Evolutionary conservation across 1,140 invertebrate genomes (phyloP).

Genomic region (Drosophila watanabei): DNA sequence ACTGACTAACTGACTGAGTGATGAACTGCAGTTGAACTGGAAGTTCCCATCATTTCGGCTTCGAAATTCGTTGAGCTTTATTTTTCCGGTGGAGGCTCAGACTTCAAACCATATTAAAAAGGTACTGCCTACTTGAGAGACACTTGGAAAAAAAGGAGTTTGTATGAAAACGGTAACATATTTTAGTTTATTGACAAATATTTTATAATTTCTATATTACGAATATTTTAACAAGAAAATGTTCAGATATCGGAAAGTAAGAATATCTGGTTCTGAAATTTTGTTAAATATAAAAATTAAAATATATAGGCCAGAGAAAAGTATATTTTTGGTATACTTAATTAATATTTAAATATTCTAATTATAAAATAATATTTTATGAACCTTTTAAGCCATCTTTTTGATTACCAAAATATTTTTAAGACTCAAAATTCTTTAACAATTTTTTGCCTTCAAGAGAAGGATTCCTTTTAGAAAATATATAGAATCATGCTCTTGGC

Average conservation of each 20-base stretch:
- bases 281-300: too few species aligned
- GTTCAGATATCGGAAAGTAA: too few species aligned
- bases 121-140: background rate
- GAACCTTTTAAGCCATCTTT: background rate
- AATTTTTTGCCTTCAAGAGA: too few species aligned
- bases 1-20: constrained; percentile 22
- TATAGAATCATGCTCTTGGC: background rate
- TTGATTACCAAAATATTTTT: background rate
- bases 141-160: background rate
- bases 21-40: constrained; percentile 60
- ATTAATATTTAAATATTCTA: too few species aligned
- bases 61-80: constrained; percentile 27
- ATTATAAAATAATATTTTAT: too few species aligned
- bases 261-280: too few species aligned
- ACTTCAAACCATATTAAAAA: constrained; percentile 56
- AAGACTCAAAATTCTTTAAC: too few species aligned
- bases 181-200: rapidly evolving
- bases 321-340: too few species aligned
- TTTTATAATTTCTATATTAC: background rate
- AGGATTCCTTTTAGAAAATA: background rate
- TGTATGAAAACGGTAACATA: background rate
- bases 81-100: constrained; percentile 31
- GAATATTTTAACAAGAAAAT: background rate
- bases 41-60: constrained; percentile 5
- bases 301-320: too few species aligned